These are phyloP conservation scores for Ectemnius lituratus DNA, from an alignment of 2,888 invertebrate genomes.

Conservation along the genomic window DNA sequence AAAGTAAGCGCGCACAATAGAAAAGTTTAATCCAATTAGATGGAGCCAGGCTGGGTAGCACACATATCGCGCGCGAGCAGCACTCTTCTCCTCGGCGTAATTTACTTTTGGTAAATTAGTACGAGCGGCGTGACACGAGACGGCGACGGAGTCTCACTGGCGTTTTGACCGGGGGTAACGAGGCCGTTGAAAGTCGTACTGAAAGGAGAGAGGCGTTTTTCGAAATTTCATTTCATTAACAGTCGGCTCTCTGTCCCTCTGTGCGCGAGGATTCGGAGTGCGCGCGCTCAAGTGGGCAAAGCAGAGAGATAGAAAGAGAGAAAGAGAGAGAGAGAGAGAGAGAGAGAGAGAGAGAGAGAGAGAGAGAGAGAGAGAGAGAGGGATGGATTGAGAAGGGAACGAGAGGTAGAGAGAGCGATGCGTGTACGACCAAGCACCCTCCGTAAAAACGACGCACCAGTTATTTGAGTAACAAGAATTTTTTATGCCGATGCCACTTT, in stretches of 20 bases:
- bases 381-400: too few species aligned
- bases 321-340: too few species aligned
- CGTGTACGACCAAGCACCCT: too few species aligned
- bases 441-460: slow-evolving; percentile 38
- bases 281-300: slow-evolving; percentile 7
- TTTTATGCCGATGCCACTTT: slow-evolving; percentile 18
- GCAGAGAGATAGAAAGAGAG: too few species aligned
- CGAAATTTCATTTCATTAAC: slow-evolving; percentile 1
- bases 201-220: slow-evolving; percentile 4
- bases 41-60: neutral
- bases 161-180: neutral
- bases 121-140: neutral
- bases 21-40: slow-evolving; percentile 7
- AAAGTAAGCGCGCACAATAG: slow-evolving; percentile 6
- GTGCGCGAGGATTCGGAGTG: too few species aligned
- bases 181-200: slow-evolving; percentile 1
- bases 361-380: too few species aligned
- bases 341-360: too few species aligned
- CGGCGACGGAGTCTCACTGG: slow-evolving; percentile 3
- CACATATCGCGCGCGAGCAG: neutral
- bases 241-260: neutral
- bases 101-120: slow-evolving; percentile 7
- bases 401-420: too few species aligned
- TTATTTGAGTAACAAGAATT: slow-evolving; percentile 6
- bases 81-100: neutral